Evolutionary conservation across 2,113 vertebrate genomes (phyloP).

Genomic region (Pluvianellus socialis): DNA sequence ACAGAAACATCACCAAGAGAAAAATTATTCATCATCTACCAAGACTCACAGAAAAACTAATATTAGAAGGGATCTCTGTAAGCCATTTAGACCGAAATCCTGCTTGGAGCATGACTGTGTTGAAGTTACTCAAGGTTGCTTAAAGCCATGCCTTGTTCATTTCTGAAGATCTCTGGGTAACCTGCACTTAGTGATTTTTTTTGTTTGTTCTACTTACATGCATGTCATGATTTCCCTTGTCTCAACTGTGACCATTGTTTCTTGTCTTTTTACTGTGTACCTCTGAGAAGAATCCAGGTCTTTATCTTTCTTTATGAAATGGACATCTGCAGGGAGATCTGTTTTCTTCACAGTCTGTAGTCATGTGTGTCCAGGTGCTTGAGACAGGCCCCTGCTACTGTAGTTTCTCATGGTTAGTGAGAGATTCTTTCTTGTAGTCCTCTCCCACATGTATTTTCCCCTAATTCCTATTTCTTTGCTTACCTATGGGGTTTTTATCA

Average conservation of each 20-base stretch:
- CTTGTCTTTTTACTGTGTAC: not conserved
- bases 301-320: not conserved
- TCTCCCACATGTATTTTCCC: not conserved
- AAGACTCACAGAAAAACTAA: not conserved
- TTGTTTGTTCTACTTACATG: not conserved
- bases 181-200: accelerated
- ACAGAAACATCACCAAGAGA: not conserved
- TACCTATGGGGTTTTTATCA: not conserved
- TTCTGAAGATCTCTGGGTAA: not conserved
- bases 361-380: not conserved
- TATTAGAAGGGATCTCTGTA: not conserved
- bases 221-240: not conserved
- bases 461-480: not conserved
- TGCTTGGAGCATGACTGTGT: not conserved
- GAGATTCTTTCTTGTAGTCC: not conserved
- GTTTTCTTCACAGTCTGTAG: not conserved
- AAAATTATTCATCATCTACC: not conserved
- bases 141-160: not conserved
- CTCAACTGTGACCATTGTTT: not conserved
- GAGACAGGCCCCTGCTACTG: not conserved
- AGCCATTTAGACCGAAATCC: not conserved
- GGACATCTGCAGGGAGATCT: not conserved
- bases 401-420: not conserved
- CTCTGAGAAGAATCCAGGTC: not conserved
- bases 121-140: not conserved